phyloP scores from a whole-genome alignment of 2,888 invertebrate species.

The Eristalis pertinax region DNA sequence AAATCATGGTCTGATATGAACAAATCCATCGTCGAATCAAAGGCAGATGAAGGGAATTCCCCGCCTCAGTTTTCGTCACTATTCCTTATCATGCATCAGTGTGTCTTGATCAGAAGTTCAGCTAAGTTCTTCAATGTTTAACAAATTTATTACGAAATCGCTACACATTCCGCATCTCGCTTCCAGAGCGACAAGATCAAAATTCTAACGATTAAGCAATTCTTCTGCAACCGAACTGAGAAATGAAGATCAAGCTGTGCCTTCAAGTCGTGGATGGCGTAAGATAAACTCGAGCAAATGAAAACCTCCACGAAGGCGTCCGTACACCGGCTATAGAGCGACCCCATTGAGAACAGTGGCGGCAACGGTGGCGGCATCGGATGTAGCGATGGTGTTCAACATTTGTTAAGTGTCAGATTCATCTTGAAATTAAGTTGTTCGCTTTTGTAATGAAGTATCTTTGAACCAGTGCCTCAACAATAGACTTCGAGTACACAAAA shows the following conservation, averaged over 20 bases:
- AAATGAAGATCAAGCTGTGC: slow-evolving; percentile 39
- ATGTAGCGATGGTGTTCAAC: slow-evolving; percentile 55
- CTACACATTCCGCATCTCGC: neutral
- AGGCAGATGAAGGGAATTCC: neutral
- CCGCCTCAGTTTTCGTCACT: no score
- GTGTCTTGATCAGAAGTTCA: neutral
- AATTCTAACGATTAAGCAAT: slow-evolving; percentile 32
- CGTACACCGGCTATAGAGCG: neutral
- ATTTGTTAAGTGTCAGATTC: slow-evolving; percentile 73
- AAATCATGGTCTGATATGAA: no score
- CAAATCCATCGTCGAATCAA: no score
- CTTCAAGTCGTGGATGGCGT: slow-evolving; percentile 41
- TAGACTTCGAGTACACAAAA: slow-evolving; percentile 52
- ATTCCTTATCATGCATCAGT: neutral
- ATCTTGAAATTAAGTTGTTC: slow-evolving; percentile 73
- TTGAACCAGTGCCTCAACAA: slow-evolving; percentile 62
- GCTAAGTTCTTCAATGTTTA: neutral
- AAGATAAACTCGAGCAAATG: slow-evolving; percentile 46
- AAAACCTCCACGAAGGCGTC: slow-evolving; percentile 36
- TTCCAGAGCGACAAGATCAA: neutral
- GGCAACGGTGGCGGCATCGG: slow-evolving; percentile 9
- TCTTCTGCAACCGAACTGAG: slow-evolving; percentile 7
- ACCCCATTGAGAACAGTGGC: slow-evolving; percentile 2
- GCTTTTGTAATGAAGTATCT: slow-evolving; percentile 69
- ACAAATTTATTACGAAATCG: neutral